Conservation (phyloP, 2,797 vertebrate genomes). For the Tapirus indicus region DNA sequence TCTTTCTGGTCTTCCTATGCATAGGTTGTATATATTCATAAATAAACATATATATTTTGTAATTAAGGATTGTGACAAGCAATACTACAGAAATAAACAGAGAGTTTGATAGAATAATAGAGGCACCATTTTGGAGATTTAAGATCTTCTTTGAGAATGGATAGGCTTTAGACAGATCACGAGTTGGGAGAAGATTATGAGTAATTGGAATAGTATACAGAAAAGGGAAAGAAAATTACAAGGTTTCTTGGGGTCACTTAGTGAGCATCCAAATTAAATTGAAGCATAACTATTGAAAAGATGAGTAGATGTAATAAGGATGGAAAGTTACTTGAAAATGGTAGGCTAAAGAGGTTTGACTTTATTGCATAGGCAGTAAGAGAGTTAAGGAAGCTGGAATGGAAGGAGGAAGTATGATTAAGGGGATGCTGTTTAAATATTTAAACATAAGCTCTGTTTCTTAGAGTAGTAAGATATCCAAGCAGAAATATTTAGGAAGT, state of each 20-base stretch:
- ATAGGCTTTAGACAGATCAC: background rate
- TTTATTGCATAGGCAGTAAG: background rate
- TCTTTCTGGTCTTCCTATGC: background rate
- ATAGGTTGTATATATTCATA: background rate
- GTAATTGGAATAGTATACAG: background rate
- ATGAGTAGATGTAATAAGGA: background rate
- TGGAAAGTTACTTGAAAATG: background rate
- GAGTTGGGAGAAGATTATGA: background rate
- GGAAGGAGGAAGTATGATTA: background rate
- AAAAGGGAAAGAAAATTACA: background rate
- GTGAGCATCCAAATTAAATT: background rate
- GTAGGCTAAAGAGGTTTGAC: background rate
- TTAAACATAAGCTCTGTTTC: background rate
- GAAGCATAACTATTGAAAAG: background rate
- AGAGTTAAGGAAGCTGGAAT: background rate
- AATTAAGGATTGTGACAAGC: background rate
- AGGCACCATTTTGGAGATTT: background rate
- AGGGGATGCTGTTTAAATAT: background rate
- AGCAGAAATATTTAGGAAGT: background rate
- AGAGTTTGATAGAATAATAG: background rate
- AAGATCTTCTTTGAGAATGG: background rate
- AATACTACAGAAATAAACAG: background rate
- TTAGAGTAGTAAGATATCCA: background rate
- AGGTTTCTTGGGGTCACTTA: background rate
- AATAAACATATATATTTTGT: background rate